These are phyloP conservation scores for Probosciger aterrimus DNA, from an alignment of 2,113 vertebrate species.

Conservation along the genomic window DNA sequence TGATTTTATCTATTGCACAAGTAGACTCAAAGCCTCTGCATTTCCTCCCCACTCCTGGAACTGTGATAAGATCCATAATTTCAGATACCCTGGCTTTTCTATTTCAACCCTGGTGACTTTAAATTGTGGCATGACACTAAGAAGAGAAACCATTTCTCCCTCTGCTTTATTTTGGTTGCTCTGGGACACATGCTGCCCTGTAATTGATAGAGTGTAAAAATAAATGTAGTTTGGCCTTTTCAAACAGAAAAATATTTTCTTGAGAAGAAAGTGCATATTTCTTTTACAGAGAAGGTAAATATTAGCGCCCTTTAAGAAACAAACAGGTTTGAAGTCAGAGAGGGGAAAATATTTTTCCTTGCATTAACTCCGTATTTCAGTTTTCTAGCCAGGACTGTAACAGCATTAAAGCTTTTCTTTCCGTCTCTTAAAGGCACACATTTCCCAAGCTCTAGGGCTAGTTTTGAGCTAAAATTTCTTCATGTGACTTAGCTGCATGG, in stretches of 20 bases:
- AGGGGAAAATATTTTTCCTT: constrained; percentile 40
- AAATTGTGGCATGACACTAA: background rate
- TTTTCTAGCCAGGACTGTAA: background rate
- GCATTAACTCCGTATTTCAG: background rate
- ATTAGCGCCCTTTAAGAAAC: background rate
- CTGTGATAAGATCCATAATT: background rate
- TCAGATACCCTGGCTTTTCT: background rate
- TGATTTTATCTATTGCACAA: background rate
- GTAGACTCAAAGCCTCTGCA: background rate
- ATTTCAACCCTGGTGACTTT: background rate
- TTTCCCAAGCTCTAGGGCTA: background rate
- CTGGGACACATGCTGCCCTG: background rate
- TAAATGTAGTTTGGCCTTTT: background rate
- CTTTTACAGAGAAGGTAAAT: constrained; percentile 12
- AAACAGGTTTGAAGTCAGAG: background rate
- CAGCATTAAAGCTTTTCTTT: constrained; percentile 13
- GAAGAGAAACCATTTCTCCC: background rate
- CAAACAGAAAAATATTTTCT: constrained; percentile 44
- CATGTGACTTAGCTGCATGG: background rate
- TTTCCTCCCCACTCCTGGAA: background rate
- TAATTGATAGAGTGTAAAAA: constrained; percentile 47
- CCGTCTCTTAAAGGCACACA: background rate
- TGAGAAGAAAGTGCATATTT: background rate
- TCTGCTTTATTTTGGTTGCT: constrained; percentile 15
- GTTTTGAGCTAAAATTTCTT: background rate